Conservation (phyloP, 2,113 vertebrate genomes). For the Spheniscus mendiculus region DNA sequence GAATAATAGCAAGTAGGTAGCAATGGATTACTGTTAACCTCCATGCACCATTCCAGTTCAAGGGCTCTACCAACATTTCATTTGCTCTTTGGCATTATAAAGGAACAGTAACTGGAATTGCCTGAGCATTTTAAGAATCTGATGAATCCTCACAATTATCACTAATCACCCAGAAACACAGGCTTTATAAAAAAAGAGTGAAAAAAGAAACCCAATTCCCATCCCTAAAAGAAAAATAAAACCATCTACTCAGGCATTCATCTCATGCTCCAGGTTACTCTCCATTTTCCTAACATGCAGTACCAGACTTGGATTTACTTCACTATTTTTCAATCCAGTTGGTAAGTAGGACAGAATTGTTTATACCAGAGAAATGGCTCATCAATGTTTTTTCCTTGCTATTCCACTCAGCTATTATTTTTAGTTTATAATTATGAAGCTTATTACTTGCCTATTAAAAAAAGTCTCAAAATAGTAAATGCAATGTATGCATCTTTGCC, state of each 20-base stretch:
- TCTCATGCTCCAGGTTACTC: background rate
- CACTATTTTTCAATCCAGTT: background rate
- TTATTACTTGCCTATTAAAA: background rate
- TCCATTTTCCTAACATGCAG: background rate
- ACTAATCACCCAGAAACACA: background rate
- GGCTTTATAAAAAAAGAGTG: background rate
- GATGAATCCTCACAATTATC: background rate
- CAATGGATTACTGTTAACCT: background rate
- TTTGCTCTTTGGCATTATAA: background rate
- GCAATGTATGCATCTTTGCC: background rate
- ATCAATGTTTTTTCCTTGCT: background rate
- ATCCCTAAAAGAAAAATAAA: background rate
- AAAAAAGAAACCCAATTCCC: background rate
- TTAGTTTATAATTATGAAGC: background rate
- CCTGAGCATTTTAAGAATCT: background rate
- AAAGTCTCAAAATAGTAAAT: background rate
- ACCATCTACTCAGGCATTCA: background rate
- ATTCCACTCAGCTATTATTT: background rate
- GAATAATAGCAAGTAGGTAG: background rate
- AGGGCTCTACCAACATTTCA: background rate
- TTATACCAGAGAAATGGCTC: background rate
- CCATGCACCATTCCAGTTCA: background rate
- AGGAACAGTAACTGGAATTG: background rate
- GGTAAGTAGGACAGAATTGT: background rate
- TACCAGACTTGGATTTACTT: background rate